Base-by-base conservation (phyloP, 2,113 vertebrate species). In the Leiothrix lutea region DNA sequence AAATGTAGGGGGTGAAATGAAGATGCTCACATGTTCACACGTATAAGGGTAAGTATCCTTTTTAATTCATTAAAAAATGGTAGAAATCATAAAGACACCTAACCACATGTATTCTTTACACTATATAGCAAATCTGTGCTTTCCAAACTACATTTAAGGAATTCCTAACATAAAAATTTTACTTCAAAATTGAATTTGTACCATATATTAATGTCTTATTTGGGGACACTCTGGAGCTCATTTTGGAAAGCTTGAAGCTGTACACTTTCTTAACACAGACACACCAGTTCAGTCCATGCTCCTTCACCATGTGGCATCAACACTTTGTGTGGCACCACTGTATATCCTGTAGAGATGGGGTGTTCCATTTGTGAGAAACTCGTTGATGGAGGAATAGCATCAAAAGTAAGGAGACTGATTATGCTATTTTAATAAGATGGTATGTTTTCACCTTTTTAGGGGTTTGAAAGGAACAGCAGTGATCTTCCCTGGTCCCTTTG, bases 271-370 rank as follows among this genome's bases (percentile, higher is more conserved):
- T 35, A 80, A 36, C 33, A 61, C 14, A 65, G 26, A 48, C 9
- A 50, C 5, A 35, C 5, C 57, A 44, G 22, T 74, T 85, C 77
- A 73, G 17, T 24, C 40, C 26, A 26, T 44, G 8, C 4, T 65
- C 40, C 44, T 85, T 86, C 40, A 67, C 9, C 1, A 0, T 24
- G 28, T 75, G 47, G 8, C 56, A 60, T 51, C 53, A 79, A 12
- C 0, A 0, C 12, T 62, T 33, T n/a, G 2, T 50, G 50, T 61
- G 20, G 40, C 53, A 42, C 21, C 4, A 4, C 13, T 47, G 17
- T 17, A 47, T 3, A 40, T 22, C 14, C 20, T 44, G 17, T 21
- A 69, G 40, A 80, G 11, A 66, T 1, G 16, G 12, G 9, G 16
- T 64, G 29, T 3, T 56, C 45, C 33, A 5, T 65, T 84, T 79